Conservation (phyloP, 1,140 invertebrate genomes). For the Drosophila melanogaster region DNA sequence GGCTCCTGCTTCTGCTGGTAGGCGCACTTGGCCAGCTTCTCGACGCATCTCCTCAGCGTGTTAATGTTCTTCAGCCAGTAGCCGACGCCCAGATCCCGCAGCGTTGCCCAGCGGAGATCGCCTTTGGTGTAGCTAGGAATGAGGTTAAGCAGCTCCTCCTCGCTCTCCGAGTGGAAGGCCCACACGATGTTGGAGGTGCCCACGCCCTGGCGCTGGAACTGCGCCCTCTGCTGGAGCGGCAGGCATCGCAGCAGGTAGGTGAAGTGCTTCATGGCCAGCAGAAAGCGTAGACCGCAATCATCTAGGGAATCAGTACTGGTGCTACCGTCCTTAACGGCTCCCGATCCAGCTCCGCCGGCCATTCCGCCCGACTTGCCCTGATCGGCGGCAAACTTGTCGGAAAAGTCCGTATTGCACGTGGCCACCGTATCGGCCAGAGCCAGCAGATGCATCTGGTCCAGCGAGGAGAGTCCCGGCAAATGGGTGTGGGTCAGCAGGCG, state of each 20-base stretch:
- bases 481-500: slow-evolving; percentile 97
- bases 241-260: slow-evolving; percentile 96
- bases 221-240: slow-evolving; percentile 93
- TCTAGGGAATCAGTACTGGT: slow-evolving; percentile 94
- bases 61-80: slow-evolving; percentile 98
- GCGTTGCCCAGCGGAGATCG: slow-evolving; percentile 94
- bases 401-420: slow-evolving; percentile 94
- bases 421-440: slow-evolving; percentile 99
- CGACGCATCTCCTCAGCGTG: slow-evolving; percentile 93
- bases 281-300: slow-evolving; percentile 98
- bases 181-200: slow-evolving; percentile 97
- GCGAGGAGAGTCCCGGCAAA: slow-evolving; percentile 96
- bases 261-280: slow-evolving; percentile 99
- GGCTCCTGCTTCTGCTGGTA: slow-evolving; percentile 97
- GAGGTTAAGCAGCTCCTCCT: slow-evolving; percentile 96
- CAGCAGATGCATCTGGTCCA: slow-evolving; percentile 99
- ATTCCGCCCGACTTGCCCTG: slow-evolving; percentile 88
- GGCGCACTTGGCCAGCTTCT: slow-evolving; percentile 96
- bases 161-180: slow-evolving; percentile 99
- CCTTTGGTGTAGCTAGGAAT: slow-evolving; percentile 95
- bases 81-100: slow-evolving; percentile 96
- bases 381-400: slow-evolving; percentile 92
- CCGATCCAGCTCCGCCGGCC: slow-evolving; percentile 50
- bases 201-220: slow-evolving; percentile 95
- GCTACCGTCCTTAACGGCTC: slow-evolving; percentile 89